Base-by-base conservation (phyloP, 2,888 invertebrate species). In the Scaeva pyrastri region DNA sequence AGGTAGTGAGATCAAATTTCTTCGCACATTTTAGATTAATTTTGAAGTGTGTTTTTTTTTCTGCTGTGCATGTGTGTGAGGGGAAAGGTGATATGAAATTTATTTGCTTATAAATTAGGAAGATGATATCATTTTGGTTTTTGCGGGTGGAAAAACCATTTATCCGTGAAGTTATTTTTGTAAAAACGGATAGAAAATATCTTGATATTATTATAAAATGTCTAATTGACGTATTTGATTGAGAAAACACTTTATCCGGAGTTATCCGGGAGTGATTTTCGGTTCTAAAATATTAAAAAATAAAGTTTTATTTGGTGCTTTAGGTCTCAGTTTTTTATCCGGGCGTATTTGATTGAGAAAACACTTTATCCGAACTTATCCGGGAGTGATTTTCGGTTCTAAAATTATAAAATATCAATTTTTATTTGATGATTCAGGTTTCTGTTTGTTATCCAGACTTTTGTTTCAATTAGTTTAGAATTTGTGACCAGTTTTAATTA, bases 1-100 rank as follows among this genome's bases (percentile, higher is more conserved):
- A 45, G n/a, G 14, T 5, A 2, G 39, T 43, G 16, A 62, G 75
- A 81, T 81, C 76, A 82, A 75, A 82, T 82, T 81, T 81, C 75
- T 68, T 66, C 21, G 39, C 50, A 60, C 73, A 73, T 66, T 66
- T 19, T 36, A 45, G 26, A 74, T 62, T 50, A 21, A 43, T 26
- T n/a, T 62, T n/a, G 1, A 8, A 26, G 11, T 16, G 2, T 14
- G n/a, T 45, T 43, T 0, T 39, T 7, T 39, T 2, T 39, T 5
- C 7, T 11, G 8, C 2, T 11, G n/a, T 19, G 12, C 2, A 58
- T 56, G 5, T 4, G 19, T 14, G 8, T 12, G 14, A 14, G 6
- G 12, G 2, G 12, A 7, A 11, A 19, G 58, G 21, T 60, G 60
- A 14, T 21, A 21, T 21, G 3, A 39, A 21, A 60, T 41, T 50